Evolutionary conservation across 2,888 invertebrate genomes (phyloP).

Genomic region (Andrena bucephala): DNA sequence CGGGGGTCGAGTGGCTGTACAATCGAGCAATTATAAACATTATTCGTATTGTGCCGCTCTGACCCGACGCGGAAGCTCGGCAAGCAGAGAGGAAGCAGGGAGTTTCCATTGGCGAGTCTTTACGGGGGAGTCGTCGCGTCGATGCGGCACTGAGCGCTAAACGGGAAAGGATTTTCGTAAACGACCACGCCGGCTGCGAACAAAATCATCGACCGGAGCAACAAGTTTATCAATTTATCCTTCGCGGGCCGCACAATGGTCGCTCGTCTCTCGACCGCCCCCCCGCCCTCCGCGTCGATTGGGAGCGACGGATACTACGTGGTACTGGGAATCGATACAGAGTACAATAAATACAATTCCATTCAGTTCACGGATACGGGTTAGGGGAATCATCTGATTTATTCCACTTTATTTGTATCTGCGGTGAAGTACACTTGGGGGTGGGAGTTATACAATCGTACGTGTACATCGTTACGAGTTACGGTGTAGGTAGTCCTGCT

Average conservation of each 20-base stretch:
- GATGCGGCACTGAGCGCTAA: not conserved
- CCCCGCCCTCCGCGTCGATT: not conserved
- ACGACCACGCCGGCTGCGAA: not conserved
- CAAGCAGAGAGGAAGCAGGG: constrained; percentile 14
- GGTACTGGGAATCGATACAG: constrained; percentile 8
- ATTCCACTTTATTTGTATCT: constrained; percentile 35
- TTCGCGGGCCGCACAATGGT: not conserved
- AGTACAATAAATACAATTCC: not conserved
- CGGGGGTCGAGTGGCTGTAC: constrained; percentile 53
- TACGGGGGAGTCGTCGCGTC: not conserved
- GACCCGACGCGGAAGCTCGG: constrained; percentile 41
- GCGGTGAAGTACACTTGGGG: not conserved
- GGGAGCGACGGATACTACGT: constrained; percentile 6
- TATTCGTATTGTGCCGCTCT: constrained; percentile 66
- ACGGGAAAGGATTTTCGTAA: not conserved
- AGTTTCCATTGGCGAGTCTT: not conserved
- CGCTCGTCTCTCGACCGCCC: not conserved
- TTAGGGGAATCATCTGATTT: constrained; percentile 8
- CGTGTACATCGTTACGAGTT: not conserved
- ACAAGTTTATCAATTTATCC: not conserved
- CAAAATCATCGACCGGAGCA: not conserved
- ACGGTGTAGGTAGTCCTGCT: not conserved
- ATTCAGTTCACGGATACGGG: not conserved
- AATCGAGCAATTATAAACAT: constrained; percentile 67
- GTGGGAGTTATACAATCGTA: not conserved